phyloP scores from a whole-genome alignment of 2,888 invertebrate species.

The Oligia latruncula region DNA sequence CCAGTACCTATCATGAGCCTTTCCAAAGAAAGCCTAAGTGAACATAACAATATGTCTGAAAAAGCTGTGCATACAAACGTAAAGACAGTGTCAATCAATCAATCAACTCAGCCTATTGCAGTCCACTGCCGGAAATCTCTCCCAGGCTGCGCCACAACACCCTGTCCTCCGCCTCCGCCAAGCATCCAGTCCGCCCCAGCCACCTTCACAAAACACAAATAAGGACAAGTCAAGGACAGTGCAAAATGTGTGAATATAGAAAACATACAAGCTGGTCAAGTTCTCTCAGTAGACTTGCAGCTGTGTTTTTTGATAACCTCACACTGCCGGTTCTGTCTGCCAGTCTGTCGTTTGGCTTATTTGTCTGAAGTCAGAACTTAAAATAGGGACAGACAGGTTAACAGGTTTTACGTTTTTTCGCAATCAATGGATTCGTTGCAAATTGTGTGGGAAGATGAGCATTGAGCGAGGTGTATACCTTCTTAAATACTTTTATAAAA shows the following conservation, averaged over 20 bases:
- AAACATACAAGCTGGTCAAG: neutral
- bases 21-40: neutral
- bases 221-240: neutral
- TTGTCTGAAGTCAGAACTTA: neutral
- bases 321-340: neutral
- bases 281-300: neutral
- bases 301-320: neutral
- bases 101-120: no score
- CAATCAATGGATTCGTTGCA: conserved; percentile 16
- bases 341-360: neutral
- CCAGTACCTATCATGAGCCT: neutral
- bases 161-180: no score
- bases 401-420: conserved; percentile 27
- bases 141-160: no score
- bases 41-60: neutral
- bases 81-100: no score
- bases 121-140: no score
- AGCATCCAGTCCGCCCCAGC: no score
- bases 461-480: conserved; percentile 11
- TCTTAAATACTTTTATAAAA: conserved; percentile 16
- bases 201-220: no score
- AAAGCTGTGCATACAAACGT: no score
- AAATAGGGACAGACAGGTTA: conserved; percentile 3
- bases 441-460: conserved; percentile 14
- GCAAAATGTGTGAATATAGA: neutral